Evolutionary conservation across 2,888 invertebrate species (phyloP).

Genomic region (Tethea ocularis): DNA sequence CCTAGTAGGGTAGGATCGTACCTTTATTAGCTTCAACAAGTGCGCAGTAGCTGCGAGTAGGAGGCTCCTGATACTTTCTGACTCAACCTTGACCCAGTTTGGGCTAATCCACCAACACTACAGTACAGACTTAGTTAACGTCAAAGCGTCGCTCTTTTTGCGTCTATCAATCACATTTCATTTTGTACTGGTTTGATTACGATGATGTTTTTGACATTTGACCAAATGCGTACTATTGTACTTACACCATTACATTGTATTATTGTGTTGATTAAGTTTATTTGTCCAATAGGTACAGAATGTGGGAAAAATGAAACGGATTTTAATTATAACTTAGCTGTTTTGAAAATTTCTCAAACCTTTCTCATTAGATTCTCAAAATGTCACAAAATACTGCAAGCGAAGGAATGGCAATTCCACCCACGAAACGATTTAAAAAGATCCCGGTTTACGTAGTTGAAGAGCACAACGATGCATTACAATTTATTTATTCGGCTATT

Average conservation of each 20-base stretch:
- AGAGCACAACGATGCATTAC: slow-evolving; percentile 90
- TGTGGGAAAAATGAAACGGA: neutral
- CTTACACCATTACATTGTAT: no score
- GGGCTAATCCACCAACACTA: slow-evolving; percentile 41
- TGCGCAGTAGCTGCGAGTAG: slow-evolving; percentile 49
- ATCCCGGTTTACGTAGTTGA: slow-evolving; percentile 91
- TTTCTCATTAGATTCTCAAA: neutral
- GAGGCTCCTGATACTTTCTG: slow-evolving; percentile 42
- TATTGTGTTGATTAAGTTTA: neutral
- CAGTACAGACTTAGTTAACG: slow-evolving; percentile 41
- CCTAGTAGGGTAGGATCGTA: neutral
- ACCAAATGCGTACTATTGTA: no score
- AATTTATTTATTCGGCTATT: slow-evolving; percentile 90
- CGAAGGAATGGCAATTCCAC: slow-evolving; percentile 25
- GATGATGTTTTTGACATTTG: neutral
- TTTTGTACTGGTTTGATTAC: neutral
- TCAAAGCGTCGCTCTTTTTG: slow-evolving; percentile 13
- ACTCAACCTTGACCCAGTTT: slow-evolving; percentile 63
- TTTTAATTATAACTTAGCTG: neutral
- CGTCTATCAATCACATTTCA: neutral
- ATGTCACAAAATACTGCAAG: slow-evolving; percentile 31
- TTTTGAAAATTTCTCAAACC: neutral
- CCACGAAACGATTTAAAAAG: slow-evolving; percentile 82
- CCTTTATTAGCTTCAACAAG: slow-evolving; percentile 29
- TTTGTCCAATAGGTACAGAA: neutral